Evolutionary conservation across 2,888 invertebrate genomes (phyloP).

Genomic region (Cepaea hortensis): DNA sequence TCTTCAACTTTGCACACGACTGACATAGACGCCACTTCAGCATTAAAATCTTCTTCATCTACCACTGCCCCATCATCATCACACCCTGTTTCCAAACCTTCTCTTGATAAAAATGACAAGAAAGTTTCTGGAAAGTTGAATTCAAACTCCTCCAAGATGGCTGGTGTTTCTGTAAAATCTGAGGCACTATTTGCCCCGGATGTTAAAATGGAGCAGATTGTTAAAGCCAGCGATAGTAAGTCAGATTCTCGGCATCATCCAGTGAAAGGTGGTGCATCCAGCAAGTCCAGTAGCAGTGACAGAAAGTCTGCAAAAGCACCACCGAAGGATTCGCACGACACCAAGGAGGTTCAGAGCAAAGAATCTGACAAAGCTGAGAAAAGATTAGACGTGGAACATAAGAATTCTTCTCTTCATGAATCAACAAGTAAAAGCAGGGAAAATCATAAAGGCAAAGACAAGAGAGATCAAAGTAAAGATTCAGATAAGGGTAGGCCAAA

Average conservation of each 20-base stretch:
- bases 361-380: constrained; percentile 53
- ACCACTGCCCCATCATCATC: background rate
- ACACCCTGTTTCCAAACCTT: background rate
- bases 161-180: constrained; percentile 4
- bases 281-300: constrained; percentile 48
- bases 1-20: background rate
- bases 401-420: constrained; percentile 47
- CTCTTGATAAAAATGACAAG: constrained; percentile 34
- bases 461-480: constrained; percentile 52
- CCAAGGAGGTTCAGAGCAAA: constrained; percentile 44
- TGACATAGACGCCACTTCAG: background rate
- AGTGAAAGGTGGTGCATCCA: constrained; percentile 15
- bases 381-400: constrained; percentile 48
- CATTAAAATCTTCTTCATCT: constrained; percentile 9
- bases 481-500: constrained; percentile 47
- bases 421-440: constrained; percentile 52
- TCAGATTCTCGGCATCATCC: constrained; percentile 25
- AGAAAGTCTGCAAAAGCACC: constrained; percentile 54
- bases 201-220: constrained; percentile 38
- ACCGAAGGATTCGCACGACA: constrained; percentile 26
- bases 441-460: constrained; percentile 50
- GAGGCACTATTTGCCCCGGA: constrained; percentile 48
- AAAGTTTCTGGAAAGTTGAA: constrained; percentile 22
- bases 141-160: constrained; percentile 31
- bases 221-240: constrained; percentile 15